Evolutionary conservation across 1,140 invertebrate genomes (phyloP), one percentile per base, ranked within the genome.

Genomic region (Calephelis virginiensis): DNA sequence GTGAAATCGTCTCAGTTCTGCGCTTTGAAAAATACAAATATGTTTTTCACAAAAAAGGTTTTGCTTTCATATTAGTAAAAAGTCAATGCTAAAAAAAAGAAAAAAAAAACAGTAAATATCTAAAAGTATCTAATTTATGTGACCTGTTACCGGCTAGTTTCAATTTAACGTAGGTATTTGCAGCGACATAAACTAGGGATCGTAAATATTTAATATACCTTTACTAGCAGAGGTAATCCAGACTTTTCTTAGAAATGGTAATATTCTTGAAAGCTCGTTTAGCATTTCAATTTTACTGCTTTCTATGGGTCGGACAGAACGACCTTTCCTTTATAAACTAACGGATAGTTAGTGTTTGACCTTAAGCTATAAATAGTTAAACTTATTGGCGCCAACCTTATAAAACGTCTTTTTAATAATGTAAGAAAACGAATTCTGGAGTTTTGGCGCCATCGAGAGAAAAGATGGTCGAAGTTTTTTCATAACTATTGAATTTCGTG

Each of bases 191-290:
- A 49, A 69, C 59, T 45, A n/a, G 47, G 11, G 40, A 64, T 64
- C 67, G 69, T 67, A 61, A 74, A 71, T 46, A 69, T 70, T 73
- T 66, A 70, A 73, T 70, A 70, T 66, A 60, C 64, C 66, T 68
- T 70, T 68, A 68, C 68, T 64, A 64, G 45, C 67, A 37, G 38
- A 28, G 10, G 46, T 56, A 53, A 68, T 64, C 64, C 61, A 61
- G 63, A 63, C 66, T 50, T 66, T 65, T 8, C n/a, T 28, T 56
- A 63, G 49, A 65, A 59, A 65, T 65, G 63, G n/a, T 56, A 64
- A 56, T 64, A 48, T 64, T 56, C 63, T 64, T 50, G 63, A 56
- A 64, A 64, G 48, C 4, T 28, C 50, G 17, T 56, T 64, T 50
- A 38, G 50, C 53, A 53, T 53, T 64, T 45, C 38, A 64, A 45